A percentile compares a stretch with the other conserved stretches of the same genome.
phyloP scores from a whole-genome alignment of 2,797 vertebrate genomes.

The Syngnathus rostellatus region DNA sequence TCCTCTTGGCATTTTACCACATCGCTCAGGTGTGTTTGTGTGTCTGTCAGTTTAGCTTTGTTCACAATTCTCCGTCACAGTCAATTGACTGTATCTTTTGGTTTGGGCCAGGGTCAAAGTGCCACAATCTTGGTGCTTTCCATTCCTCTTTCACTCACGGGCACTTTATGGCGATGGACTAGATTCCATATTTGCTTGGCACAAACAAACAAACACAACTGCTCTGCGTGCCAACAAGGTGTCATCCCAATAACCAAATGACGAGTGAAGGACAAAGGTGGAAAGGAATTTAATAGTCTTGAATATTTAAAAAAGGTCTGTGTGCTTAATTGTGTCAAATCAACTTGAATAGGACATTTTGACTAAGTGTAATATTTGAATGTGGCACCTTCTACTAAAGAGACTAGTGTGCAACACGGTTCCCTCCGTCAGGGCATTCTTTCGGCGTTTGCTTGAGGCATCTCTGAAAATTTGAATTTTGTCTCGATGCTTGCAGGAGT shows the following conservation, averaged over 20 bases:
- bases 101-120: constrained; percentile 19
- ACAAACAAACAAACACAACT: background rate
- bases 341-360: constrained; percentile 31
- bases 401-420: constrained; percentile 25
- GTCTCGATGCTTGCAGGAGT: constrained; percentile 39
- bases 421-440: constrained; percentile 11
- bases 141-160: constrained; percentile 50
- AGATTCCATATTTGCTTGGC: background rate
- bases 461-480: constrained; percentile 27
- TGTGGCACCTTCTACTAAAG: constrained; percentile 35
- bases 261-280: constrained; percentile 19
- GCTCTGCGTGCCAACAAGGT: constrained; percentile 10
- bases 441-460: constrained; percentile 25
- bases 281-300: constrained; percentile 8
- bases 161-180: constrained; percentile 60
- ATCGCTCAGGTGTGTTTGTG: constrained; percentile 18
- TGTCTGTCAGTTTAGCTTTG: background rate
- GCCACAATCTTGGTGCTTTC: constrained; percentile 39
- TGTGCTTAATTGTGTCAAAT: constrained; percentile 8
- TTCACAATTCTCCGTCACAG: background rate
- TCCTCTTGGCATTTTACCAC: constrained; percentile 34
- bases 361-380: constrained; percentile 17
- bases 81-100: constrained; percentile 10
- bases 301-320: background rate
- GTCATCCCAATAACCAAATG: constrained; percentile 57